A percentile compares a stretch with the other conserved stretches of the same genome.
Conservation (phyloP, 2,113 vertebrate species). For the Neogobius melanostomus region DNA sequence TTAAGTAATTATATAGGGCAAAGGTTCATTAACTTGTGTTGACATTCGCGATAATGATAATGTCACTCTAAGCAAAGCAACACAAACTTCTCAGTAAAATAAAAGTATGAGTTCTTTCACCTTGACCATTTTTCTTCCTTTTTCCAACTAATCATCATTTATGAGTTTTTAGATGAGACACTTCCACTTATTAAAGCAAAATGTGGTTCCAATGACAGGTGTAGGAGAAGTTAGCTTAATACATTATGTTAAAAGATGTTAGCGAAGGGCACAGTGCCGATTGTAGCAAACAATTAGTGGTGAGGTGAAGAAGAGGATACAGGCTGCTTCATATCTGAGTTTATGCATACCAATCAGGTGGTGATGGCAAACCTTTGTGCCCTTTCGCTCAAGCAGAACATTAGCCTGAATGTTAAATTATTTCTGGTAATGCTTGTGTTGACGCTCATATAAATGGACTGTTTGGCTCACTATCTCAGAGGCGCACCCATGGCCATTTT, state of each 20-base stretch:
- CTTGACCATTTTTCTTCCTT: background rate
- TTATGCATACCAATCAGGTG: conserved; percentile 67
- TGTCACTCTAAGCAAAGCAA: background rate
- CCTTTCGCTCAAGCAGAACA: conserved; percentile 67
- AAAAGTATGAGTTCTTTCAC: background rate
- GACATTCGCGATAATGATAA: background rate
- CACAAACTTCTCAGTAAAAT: background rate
- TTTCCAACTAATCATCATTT: background rate
- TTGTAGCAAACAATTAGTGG: conserved; percentile 61
- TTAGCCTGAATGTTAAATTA: conserved; percentile 57
- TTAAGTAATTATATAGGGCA: background rate
- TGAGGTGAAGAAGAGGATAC: conserved; percentile 63
- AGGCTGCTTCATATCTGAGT: conserved; percentile 54
- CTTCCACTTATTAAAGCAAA: conserved; percentile 2
- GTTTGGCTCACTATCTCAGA: conserved; percentile 63
- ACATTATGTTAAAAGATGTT: conserved; percentile 46
- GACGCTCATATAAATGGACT: conserved; percentile 54
- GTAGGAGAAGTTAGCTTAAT: conserved; percentile 21
- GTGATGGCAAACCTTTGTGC: conserved; percentile 33
- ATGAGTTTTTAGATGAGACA: conserved; percentile 4
- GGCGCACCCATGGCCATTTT: conserved; percentile 30
- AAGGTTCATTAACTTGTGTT: background rate
- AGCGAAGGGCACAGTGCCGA: conserved; percentile 71
- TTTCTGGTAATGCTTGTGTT: conserved; percentile 58
- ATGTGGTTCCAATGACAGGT: conserved; percentile 12